Conservation (phyloP, 30 jellyfish, hydroid and myxozoan species). For the Sanderia malayensis region DNA sequence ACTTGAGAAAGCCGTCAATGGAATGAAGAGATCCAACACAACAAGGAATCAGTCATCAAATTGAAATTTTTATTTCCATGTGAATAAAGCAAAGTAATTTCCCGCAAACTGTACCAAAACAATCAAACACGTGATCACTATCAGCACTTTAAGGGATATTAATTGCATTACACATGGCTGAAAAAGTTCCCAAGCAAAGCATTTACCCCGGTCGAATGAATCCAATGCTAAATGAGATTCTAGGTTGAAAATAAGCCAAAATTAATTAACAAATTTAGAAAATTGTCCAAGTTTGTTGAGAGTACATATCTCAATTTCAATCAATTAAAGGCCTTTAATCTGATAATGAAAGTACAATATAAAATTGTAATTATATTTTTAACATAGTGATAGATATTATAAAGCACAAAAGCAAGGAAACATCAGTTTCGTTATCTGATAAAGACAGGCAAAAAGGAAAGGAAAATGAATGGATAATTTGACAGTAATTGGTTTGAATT, state of each 20-base stretch:
- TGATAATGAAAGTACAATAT: too few species aligned
- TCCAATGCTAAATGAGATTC: not conserved
- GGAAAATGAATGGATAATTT: too few species aligned
- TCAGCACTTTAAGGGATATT: not conserved
- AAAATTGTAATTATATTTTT: not conserved
- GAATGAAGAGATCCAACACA: too few species aligned
- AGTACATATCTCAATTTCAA: too few species aligned
- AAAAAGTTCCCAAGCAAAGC: not conserved
- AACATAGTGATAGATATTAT: not conserved
- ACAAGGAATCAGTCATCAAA: not conserved
- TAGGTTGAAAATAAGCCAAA: not conserved
- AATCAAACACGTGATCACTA: not conserved
- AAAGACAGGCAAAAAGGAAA: too few species aligned
- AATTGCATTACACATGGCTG: slow-evolving; percentile 10
- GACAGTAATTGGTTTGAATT: too few species aligned
- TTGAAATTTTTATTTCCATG: not conserved
- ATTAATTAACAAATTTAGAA: not conserved
- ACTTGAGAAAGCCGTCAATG: too few species aligned
- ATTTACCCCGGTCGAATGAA: not conserved
- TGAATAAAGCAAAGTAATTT: not conserved
- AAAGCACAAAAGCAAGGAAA: not conserved
- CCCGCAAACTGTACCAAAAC: not conserved
- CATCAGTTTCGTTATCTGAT: slow-evolving; percentile 4
- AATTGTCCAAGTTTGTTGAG: too few species aligned
- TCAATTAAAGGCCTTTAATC: not conserved